Conservation (phyloP, 2,797 vertebrate genomes). For the Synanceia verrucosa region DNA sequence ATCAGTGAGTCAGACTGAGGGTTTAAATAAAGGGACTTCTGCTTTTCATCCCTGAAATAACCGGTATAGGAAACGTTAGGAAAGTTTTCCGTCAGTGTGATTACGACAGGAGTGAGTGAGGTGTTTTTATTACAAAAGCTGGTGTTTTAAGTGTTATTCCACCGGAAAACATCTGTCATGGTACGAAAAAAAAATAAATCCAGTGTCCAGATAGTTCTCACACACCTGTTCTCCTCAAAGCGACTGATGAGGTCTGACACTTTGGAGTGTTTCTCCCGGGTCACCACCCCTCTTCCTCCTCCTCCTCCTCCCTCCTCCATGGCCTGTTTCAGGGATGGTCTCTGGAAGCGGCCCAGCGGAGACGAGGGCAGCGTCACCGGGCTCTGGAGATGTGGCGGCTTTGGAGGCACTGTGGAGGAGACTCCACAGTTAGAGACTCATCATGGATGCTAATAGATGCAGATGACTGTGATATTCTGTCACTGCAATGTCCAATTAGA, state of each 20-base stretch:
- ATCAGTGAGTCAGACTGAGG: constrained; percentile 29
- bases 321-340: constrained; percentile 8
- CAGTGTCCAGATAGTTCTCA: too few species aligned
- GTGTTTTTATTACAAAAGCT: constrained; percentile 16
- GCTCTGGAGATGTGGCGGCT: constrained; percentile 81
- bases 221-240: constrained; percentile 85
- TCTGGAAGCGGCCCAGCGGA: constrained; percentile 51
- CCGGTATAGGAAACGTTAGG: constrained; percentile 28
- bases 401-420: constrained; percentile 78
- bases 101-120: constrained; percentile 38
- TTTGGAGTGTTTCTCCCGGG: constrained; percentile 72
- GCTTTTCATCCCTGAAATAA: constrained; percentile 56
- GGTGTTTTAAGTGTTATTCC: background rate
- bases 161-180: background rate
- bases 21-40: constrained; percentile 57
- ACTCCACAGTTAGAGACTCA: background rate
- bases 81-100: constrained; percentile 47
- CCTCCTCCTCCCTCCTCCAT: constrained; percentile 75
- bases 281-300: constrained; percentile 32
- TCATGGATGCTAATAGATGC: background rate
- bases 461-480: background rate
- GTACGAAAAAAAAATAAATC: background rate
- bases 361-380: constrained; percentile 68
- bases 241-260: constrained; percentile 84
- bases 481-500: constrained; percentile 11